Evolutionary conservation across 2,797 vertebrate species (phyloP), one percentile per base, ranked within the genome.

Genomic region (Cossypha niveicapilla): DNA sequence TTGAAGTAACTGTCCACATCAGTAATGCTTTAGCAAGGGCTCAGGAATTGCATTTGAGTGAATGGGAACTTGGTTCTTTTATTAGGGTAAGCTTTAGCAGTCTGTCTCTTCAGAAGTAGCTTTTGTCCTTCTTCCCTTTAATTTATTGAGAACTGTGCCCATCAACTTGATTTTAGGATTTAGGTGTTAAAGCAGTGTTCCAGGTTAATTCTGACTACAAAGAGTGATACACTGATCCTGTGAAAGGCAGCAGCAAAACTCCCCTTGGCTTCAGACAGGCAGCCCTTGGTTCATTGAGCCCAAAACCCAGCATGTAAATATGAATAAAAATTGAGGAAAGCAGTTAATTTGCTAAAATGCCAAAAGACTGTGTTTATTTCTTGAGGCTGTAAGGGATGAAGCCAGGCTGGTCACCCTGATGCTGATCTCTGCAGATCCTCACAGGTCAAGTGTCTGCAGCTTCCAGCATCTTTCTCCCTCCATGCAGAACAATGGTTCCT

Each of bases 401-500:
- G 51, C 11, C 35, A 67, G 41, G 18, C 67, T 90, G 60, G 14
- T 35, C 1, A 0, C 32, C 35, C 19, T 50, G 42, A 19, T 0
- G 0, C 51, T 57, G 83, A 70, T 72, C 58, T 76, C 60, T 57
- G 72, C 42, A 70, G 7, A 57, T 74, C 10, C 4, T 3, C 24
- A 1, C 13, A 5, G 48, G 16, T 73, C 63, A 28, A 13, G 22
- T 17, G 7, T 32, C 48, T 32, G 39, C n/a, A 45, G 39, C 35
- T 83, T 86, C 35, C 53, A 70, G 30, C 27, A 13, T 51, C 23
- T 78, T 50, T 47, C 24, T 72, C 1, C 9, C 13, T 9, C 22
- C 18, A 18, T 25, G 51, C 35, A 50, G 44, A 73, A 7, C 18
- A 39, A 23, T 0, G 0, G 7, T 22, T 61, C 9, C 12, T 57